These are phyloP conservation scores for Geodia barretti DNA, from an alignment of 37 sponge, comb jelly and placozoan species.

Conservation along the genomic window DNA sequence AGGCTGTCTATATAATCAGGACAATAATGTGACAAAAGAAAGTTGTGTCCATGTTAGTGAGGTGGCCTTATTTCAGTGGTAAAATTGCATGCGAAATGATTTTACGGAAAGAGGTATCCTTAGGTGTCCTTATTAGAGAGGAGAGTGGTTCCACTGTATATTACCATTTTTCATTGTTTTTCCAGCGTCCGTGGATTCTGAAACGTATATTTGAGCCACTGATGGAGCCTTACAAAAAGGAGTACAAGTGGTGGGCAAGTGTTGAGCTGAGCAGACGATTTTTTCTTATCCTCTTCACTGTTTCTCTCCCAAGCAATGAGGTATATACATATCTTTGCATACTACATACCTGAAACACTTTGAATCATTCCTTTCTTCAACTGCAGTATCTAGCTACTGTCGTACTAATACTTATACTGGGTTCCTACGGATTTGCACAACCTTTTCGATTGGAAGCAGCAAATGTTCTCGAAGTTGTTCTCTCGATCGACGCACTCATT, in stretches of 20 bases:
- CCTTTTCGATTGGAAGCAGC: slow-evolving; percentile 32
- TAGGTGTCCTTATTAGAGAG: too few species aligned
- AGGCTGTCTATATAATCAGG: too few species aligned
- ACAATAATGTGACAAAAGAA: too few species aligned
- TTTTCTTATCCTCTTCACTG: slow-evolving; percentile 37
- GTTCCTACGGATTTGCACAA: neutral
- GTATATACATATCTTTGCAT: too few species aligned
- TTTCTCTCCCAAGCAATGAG: slow-evolving; percentile 61
- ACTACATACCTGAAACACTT: neutral
- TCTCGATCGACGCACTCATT: slow-evolving; percentile 27
- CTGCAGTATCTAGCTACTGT: slow-evolving; percentile 46
- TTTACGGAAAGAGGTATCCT: too few species aligned
- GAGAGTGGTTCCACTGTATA: too few species aligned
- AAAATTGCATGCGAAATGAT: too few species aligned
- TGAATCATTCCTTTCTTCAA: neutral
- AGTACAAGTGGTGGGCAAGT: slow-evolving; percentile 55
- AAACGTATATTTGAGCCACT: slow-evolving; percentile 1
- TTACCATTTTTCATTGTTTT: neutral
- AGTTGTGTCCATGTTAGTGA: too few species aligned
- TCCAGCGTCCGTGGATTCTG: slow-evolving; percentile 5
- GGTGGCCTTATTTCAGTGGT: too few species aligned
- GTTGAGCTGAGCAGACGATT: slow-evolving; percentile 69
- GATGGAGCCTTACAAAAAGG: slow-evolving; percentile 22
- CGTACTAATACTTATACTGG: slow-evolving; percentile 1
- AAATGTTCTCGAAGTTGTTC: slow-evolving; percentile 34